Conservation (phyloP, 2,113 vertebrate species). For the Neolamprologus tretocephalus region DNA sequence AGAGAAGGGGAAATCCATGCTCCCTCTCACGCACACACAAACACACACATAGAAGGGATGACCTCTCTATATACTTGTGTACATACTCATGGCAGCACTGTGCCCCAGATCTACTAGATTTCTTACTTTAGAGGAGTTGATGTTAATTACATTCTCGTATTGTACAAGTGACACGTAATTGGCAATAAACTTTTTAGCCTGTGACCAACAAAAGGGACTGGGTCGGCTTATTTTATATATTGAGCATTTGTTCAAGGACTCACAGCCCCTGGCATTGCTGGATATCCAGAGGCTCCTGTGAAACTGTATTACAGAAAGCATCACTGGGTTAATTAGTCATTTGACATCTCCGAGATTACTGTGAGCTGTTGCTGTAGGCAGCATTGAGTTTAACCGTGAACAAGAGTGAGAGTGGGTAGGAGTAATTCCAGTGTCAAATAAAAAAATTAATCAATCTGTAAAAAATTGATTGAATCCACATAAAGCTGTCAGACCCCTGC, state of each 20-base stretch:
- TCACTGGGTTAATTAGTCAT: slow-evolving; percentile 37
- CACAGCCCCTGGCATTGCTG: background rate
- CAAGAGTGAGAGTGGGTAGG: background rate
- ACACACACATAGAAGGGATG: background rate
- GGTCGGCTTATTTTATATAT: background rate
- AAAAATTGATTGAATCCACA: slow-evolving; percentile 1
- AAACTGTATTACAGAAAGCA: background rate
- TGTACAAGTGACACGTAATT: background rate
- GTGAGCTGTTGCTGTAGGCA: slow-evolving; percentile 11
- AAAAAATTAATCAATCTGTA: background rate
- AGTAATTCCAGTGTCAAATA: slow-evolving; percentile 24
- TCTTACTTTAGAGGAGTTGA: background rate
- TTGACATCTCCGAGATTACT: slow-evolving; percentile 32
- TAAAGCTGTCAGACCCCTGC: background rate
- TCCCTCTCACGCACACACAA: background rate
- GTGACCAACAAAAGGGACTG: background rate
- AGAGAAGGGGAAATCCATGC: slow-evolving; percentile 38
- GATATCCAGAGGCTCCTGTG: background rate
- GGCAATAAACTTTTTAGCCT: background rate
- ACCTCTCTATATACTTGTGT: background rate
- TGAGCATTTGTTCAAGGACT: background rate
- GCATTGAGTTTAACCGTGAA: background rate
- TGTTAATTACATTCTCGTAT: background rate
- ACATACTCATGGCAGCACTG: background rate
- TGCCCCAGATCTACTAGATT: background rate